A percentile compares a stretch with the other conserved stretches of the same genome.
Evolutionary conservation across 2,888 invertebrate genomes (phyloP).

Genomic region (Osmoderma eremita): DNA sequence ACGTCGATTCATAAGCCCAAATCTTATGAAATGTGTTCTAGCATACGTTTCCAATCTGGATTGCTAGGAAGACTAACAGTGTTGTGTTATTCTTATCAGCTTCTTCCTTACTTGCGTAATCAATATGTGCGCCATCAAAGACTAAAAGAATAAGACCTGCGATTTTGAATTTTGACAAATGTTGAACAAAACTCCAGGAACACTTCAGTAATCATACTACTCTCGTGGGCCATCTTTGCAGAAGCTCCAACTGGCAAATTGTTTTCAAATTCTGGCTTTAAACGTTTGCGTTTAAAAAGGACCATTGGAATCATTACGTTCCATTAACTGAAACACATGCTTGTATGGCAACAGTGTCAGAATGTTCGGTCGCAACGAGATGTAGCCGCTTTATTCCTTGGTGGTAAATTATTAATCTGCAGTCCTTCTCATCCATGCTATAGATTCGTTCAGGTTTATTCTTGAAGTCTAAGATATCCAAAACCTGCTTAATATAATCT

Average conservation of each 20-base stretch:
- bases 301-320: neutral
- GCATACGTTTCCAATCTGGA: too few relatives aligned
- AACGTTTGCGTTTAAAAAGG: too few relatives aligned
- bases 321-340: too few relatives aligned
- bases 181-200: neutral
- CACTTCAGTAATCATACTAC: neutral
- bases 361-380: neutral
- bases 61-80: slow-evolving; percentile 54
- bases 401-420: too few relatives aligned
- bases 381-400: neutral
- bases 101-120: slow-evolving; percentile 46
- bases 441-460: neutral
- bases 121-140: slow-evolving; percentile 49
- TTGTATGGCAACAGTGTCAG: too few relatives aligned
- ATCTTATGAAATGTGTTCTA: too few relatives aligned
- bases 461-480: neutral
- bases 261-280: neutral
- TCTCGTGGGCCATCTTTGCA: neutral
- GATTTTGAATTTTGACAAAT: neutral
- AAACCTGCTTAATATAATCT: neutral
- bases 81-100: slow-evolving; percentile 48
- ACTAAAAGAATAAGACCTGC: slow-evolving; percentile 38
- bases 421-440: neutral
- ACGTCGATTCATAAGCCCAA: too few relatives aligned
- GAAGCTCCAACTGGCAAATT: neutral